Evolutionary conservation across 1,140 invertebrate genomes (phyloP).

Genomic region (Antheraea pernyi): DNA sequence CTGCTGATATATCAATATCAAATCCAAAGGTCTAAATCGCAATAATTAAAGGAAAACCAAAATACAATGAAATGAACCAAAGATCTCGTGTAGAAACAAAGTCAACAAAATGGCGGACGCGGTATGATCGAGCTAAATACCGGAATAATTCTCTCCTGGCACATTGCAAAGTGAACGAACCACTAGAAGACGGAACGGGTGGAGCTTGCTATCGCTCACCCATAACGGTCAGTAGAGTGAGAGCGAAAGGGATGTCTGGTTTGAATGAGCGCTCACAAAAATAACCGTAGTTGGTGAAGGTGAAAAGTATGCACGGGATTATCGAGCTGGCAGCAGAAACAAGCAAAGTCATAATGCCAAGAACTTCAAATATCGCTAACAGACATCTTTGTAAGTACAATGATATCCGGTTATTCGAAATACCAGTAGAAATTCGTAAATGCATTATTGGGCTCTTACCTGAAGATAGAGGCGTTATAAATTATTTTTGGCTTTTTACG

Average conservation of each 20-base stretch:
- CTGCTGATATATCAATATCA: too few relatives aligned
- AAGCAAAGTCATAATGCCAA: conserved; percentile 13
- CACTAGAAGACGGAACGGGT: conserved; percentile 27
- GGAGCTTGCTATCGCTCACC: conserved; percentile 23
- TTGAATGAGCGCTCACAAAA: conserved; percentile 17
- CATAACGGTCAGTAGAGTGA: conserved; percentile 9
- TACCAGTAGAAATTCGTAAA: too few relatives aligned
- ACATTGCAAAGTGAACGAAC: conserved; percentile 40
- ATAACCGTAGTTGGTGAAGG: conserved; percentile 50
- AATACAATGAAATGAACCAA: neutral
- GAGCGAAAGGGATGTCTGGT: conserved; percentile 31
- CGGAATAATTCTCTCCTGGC: conserved; percentile 54
- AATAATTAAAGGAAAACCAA: neutral
- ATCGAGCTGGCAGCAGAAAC: conserved; percentile 39
- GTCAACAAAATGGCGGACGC: conserved; percentile 38
- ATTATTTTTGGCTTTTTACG: too few relatives aligned
- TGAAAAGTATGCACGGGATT: conserved; percentile 37
- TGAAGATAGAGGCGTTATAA: too few relatives aligned
- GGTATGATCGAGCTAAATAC: conserved; percentile 31
- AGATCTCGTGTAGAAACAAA: neutral
- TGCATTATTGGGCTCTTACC: too few relatives aligned
- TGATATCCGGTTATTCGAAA: too few relatives aligned
- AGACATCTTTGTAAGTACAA: too few relatives aligned
- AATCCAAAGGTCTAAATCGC: neutral
- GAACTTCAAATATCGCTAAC: neutral